Conservation (phyloP, 2,113 vertebrate species). For the Ranitomeya variabilis region DNA sequence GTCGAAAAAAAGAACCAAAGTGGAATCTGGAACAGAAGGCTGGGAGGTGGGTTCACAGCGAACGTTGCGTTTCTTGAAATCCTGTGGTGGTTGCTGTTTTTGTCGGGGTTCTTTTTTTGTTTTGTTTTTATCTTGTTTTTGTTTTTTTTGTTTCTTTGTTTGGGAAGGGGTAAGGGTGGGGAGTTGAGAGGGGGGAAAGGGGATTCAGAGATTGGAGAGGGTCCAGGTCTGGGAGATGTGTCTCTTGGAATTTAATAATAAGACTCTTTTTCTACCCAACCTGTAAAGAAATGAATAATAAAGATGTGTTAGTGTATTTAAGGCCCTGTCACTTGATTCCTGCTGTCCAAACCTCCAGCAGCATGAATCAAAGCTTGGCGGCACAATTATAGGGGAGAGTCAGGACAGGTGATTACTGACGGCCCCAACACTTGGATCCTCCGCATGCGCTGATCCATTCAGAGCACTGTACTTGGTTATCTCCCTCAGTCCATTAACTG, state of each 20-base stretch:
- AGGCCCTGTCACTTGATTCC: no score
- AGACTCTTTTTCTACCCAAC: conserved; percentile 86
- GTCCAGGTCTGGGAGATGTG: conserved; percentile 10
- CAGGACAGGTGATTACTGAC: no score
- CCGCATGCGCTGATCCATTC: no score
- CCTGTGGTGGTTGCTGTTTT: conserved; percentile 22
- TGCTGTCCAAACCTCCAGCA: no score
- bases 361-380: no score
- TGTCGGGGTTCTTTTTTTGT: not conserved
- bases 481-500: no score
- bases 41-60: conserved; percentile 19
- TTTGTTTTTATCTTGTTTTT: conserved; percentile 36
- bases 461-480: no score
- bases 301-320: not conserved
- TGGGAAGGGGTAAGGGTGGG: no score
- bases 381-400: no score
- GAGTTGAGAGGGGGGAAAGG: no score
- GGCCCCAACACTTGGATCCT: no score
- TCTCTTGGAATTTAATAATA: conserved; percentile 77
- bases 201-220: not conserved
- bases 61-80: conserved; percentile 25
- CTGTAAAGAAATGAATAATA: conserved; percentile 67
- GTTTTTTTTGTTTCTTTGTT: not conserved
- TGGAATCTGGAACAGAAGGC: conserved; percentile 44
- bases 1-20: conserved; percentile 45